These are phyloP conservation scores for Tortricodes alternella DNA, from an alignment of 2,888 invertebrate species.

Conservation along the genomic window DNA sequence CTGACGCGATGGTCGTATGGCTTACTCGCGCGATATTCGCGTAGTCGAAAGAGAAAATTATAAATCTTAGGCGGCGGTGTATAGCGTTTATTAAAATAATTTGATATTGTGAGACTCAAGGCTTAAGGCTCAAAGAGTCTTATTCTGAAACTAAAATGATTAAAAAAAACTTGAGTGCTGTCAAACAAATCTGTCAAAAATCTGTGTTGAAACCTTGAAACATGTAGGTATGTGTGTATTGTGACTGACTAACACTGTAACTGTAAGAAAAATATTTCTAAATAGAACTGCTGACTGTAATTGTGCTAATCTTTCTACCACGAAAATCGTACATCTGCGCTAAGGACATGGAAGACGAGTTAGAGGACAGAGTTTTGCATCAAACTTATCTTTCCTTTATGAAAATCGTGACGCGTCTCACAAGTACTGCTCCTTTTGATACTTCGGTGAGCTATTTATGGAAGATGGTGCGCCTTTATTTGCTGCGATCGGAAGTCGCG, in stretches of 20 bases:
- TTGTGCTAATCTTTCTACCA: constrained; percentile 10
- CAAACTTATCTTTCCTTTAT: constrained; percentile 94
- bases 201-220: background rate
- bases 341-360: constrained; percentile 93
- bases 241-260: background rate
- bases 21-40: no score
- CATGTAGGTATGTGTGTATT: constrained; percentile 13
- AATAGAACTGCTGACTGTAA: constrained; percentile 8
- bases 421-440: constrained; percentile 90
- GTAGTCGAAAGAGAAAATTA: no score
- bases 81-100: no score
- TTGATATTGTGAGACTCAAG: no score
- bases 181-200: no score
- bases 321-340: constrained; percentile 30
- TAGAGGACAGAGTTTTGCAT: constrained; percentile 93
- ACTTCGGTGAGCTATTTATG: constrained; percentile 89
- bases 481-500: constrained; percentile 91
- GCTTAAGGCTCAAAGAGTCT: no score
- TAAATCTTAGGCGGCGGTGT: no score
- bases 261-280: constrained; percentile 11
- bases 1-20: no score
- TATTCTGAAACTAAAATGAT: no score
- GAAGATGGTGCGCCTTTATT: constrained; percentile 89
- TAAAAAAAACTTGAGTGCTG: no score
- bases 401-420: constrained; percentile 92